A percentile compares a stretch with the other conserved stretches of the same genome.
Evolutionary conservation across 2,113 vertebrate genomes (phyloP).

Genomic region (Parus major): DNA sequence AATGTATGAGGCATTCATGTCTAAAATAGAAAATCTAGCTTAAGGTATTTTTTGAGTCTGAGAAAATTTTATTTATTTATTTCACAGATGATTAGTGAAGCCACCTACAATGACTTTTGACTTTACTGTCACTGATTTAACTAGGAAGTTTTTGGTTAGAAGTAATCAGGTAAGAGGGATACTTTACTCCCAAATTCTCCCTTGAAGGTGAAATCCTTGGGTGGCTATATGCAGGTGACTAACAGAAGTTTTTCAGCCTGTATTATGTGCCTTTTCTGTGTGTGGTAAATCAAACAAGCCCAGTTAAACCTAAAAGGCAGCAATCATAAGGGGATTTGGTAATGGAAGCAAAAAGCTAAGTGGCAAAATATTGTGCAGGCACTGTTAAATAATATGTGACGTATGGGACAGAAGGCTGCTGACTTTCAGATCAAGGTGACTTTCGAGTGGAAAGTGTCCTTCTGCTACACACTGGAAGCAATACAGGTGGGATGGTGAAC

Average conservation of each 20-base stretch:
- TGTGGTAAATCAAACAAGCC: background rate
- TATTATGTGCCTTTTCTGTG: background rate
- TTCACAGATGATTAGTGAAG: background rate
- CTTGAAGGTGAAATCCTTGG: background rate
- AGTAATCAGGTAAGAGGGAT: background rate
- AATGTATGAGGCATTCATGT: background rate
- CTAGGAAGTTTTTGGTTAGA: background rate
- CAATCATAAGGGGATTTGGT: background rate
- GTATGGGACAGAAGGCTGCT: background rate
- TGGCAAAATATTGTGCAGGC: background rate
- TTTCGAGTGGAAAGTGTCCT: background rate
- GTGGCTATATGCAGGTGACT: background rate
- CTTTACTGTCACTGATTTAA: background rate
- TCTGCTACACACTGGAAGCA: background rate
- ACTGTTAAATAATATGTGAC: background rate
- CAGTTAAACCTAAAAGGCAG: background rate
- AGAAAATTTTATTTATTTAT: conserved; percentile 31
- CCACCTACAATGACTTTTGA: background rate
- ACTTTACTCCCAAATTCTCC: background rate
- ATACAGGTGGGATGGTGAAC: background rate
- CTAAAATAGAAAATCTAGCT: conserved; percentile 44
- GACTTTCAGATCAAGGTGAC: background rate
- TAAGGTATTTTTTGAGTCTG: conserved; percentile 39
- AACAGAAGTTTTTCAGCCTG: background rate
- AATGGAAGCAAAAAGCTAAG: background rate